Evolutionary conservation across 2,113 vertebrate species (phyloP).

Genomic region (Mugil cephalus): DNA sequence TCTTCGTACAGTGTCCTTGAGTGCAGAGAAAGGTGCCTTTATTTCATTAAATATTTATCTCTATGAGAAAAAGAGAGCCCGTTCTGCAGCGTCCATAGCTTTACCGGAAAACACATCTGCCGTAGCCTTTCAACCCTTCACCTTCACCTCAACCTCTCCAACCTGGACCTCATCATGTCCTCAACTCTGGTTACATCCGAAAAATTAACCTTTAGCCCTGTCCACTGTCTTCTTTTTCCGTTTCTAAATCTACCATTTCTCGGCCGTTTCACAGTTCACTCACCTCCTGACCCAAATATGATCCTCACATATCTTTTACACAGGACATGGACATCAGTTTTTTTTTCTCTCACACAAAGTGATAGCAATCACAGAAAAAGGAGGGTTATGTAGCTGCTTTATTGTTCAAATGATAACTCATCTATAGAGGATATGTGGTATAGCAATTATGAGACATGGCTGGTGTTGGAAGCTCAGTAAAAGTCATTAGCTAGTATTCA

Average conservation of each 20-base stretch:
- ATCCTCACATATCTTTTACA: conserved; percentile 23
- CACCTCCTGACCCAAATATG: conserved; percentile 43
- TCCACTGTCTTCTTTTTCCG: neutral
- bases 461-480: conserved; percentile 17
- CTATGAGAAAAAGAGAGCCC: too few relatives aligned
- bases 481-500: conserved; percentile 36
- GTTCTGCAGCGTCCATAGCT: too few relatives aligned
- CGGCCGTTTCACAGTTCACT: conserved; percentile 17
- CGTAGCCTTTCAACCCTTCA: conserved; percentile 34
- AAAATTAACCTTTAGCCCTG: conserved; percentile 47
- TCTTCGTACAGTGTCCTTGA: too few relatives aligned
- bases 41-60: too few relatives aligned
- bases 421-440: neutral
- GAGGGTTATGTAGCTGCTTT: neutral
- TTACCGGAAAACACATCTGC: conserved; percentile 27
- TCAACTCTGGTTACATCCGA: conserved; percentile 52
- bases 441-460: conserved; percentile 6
- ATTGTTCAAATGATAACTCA: conserved; percentile 6
- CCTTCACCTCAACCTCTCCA: conserved; percentile 32
- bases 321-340: conserved; percentile 28
- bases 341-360: conserved; percentile 8
- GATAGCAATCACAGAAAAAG: conserved; percentile 23
- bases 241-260: conserved; percentile 32
- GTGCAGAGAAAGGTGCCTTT: too few relatives aligned
- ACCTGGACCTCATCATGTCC: conserved; percentile 8